phyloP scores from a whole-genome alignment of 1,140 invertebrate genomes.

The Episyrphus balteatus region DNA sequence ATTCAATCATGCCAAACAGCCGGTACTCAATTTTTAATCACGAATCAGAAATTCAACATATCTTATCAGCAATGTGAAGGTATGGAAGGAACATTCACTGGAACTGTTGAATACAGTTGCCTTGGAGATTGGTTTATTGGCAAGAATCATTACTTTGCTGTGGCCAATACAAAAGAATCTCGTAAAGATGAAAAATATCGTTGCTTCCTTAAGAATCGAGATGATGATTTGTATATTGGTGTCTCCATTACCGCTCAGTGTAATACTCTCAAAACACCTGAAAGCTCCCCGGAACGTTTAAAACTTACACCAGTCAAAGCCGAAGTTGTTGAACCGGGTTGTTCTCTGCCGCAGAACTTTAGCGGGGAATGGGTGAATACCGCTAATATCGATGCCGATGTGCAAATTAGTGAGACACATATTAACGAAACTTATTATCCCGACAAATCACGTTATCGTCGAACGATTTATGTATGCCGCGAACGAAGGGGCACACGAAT shows the following conservation, averaged over 20 bases:
- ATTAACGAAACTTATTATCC: constrained; percentile 91
- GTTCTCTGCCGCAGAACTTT: constrained; percentile 86
- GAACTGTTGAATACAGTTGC: constrained; percentile 86
- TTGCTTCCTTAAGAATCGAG: constrained; percentile 87
- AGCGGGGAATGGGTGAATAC: constrained; percentile 94
- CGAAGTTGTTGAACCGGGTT: constrained; percentile 81
- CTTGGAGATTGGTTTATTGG: constrained; percentile 91
- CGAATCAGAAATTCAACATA: constrained; percentile 95
- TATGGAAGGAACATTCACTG: constrained; percentile 72
- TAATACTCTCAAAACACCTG: constrained; percentile 81
- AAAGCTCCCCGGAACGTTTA: constrained; percentile 84
- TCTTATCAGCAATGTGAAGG: constrained; percentile 82
- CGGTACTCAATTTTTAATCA: constrained; percentile 89
- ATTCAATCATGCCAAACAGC: constrained; percentile 92
- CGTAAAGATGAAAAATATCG: constrained; percentile 86
- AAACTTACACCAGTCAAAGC: constrained; percentile 71
- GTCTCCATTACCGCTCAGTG: constrained; percentile 88
- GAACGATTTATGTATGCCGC: constrained; percentile 89
- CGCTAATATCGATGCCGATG: constrained; percentile 88
- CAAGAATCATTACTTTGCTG: constrained; percentile 91
- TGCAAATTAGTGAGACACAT: constrained; percentile 90
- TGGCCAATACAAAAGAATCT: constrained; percentile 88
- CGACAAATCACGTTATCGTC: constrained; percentile 74
- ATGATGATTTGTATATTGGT: constrained; percentile 82
- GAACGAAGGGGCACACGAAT: constrained; percentile 76